Conservation (phyloP, 2,888 invertebrate species). For the Coenonympha arcania region DNA sequence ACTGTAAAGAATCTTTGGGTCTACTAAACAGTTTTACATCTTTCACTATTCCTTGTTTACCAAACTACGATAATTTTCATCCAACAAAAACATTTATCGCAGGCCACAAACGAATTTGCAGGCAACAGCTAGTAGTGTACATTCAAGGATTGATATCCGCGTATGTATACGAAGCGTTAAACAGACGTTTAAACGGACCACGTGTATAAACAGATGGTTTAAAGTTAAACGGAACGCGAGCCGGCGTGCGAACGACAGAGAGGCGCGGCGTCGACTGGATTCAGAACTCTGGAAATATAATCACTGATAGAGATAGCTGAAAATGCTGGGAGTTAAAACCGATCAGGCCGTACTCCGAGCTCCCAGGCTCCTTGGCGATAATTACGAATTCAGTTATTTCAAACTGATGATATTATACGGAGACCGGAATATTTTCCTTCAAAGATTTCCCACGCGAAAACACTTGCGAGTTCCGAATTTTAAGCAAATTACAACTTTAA, state of each 20-base stretch:
- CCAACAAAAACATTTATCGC: too few relatives aligned
- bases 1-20: too few relatives aligned
- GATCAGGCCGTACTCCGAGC: slow-evolving; percentile 14
- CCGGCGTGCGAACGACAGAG: slow-evolving; percentile 47
- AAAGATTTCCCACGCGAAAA: too few relatives aligned
- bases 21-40: too few relatives aligned
- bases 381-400: not conserved
- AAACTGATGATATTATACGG: not conserved
- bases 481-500: too few relatives aligned
- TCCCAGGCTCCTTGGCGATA: slow-evolving; percentile 14
- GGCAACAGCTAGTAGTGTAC: too few relatives aligned
- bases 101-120: not conserved
- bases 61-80: too few relatives aligned
- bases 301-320: not conserved
- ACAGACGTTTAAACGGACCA: not conserved
- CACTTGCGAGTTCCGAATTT: too few relatives aligned
- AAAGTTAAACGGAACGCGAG: not conserved
- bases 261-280: slow-evolving; percentile 56
- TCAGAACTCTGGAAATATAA: too few relatives aligned
- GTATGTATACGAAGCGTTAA: slow-evolving; percentile 35
- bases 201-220: slow-evolving; percentile 6
- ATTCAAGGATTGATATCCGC: slow-evolving; percentile 40
- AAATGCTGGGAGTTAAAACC: slow-evolving; percentile 5
- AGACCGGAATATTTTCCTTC: not conserved
- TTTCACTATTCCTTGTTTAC: too few relatives aligned